Evolutionary conservation across 2,113 vertebrate species (phyloP).

Genomic region (Leptobrachium leishanense): DNA sequence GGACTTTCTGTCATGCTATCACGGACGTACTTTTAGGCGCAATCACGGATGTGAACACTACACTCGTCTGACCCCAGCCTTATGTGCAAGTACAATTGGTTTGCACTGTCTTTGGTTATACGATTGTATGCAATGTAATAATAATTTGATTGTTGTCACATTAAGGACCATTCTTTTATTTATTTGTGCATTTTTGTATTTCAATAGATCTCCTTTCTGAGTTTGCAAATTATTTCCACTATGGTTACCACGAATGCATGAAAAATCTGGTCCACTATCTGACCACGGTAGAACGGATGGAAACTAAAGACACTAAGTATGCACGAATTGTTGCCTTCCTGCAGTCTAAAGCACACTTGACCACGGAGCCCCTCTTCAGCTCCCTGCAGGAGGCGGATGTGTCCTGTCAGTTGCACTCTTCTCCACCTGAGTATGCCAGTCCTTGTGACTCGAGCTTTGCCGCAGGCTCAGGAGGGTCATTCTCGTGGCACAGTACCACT

Average conservation of each 20-base stretch:
- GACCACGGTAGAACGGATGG: conserved; percentile 92
- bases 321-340: conserved; percentile 93
- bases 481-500: conserved; percentile 76
- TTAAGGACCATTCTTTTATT: background rate
- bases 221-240: conserved; percentile 98
- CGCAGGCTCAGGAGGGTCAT: conserved; percentile 71
- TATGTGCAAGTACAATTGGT: no score
- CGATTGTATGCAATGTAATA: no score
- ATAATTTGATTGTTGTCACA: no score
- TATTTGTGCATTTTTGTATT: conserved; percentile 16
- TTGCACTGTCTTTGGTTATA: no score
- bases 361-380: conserved; percentile 80
- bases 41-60: no score
- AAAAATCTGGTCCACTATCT: conserved; percentile 97
- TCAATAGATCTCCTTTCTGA: conserved; percentile 89
- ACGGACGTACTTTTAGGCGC: no score
- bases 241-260: conserved; percentile 97
- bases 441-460: conserved; percentile 76
- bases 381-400: conserved; percentile 79
- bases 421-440: conserved; percentile 76
- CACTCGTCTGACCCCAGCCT: no score
- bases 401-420: conserved; percentile 77
- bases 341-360: conserved; percentile 88
- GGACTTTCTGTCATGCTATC: no score
- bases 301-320: conserved; percentile 95